These are phyloP conservation scores for Aramus guarauna DNA, from an alignment of 2,113 vertebrate species.

Conservation along the genomic window DNA sequence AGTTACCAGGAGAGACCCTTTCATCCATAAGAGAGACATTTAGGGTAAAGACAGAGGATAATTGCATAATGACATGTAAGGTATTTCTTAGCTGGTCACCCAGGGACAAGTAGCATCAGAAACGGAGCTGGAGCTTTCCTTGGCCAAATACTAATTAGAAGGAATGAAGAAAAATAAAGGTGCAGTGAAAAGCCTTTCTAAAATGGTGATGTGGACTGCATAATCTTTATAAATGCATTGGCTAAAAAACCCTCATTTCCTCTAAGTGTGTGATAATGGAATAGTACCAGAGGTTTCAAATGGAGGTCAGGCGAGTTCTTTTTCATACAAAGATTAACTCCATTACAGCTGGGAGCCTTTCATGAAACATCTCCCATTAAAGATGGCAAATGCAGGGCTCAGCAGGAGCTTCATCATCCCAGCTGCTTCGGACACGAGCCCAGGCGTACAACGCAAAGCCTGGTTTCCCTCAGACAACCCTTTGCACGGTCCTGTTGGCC, in stretches of 20 bases:
- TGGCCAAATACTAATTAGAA: not conserved
- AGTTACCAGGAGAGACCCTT: not conserved
- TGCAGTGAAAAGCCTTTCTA: not conserved
- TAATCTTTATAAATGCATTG: not conserved
- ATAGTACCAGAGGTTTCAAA: not conserved
- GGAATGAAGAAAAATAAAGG: not conserved
- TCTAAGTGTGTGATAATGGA: not conserved
- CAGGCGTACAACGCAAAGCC: accelerated
- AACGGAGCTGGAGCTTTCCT: not conserved
- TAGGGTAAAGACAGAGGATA: not conserved
- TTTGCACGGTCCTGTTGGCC: not conserved
- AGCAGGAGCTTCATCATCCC: not conserved
- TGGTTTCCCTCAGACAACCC: not conserved
- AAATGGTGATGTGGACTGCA: not conserved
- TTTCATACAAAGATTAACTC: not conserved
- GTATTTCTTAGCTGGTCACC: not conserved
- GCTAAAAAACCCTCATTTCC: not conserved
- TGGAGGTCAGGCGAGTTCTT: not conserved
- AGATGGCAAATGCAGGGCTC: not conserved
- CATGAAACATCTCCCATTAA: not conserved
- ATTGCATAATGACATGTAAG: not conserved
- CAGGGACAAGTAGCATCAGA: not conserved
- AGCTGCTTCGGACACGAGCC: not conserved
- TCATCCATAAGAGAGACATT: not conserved
- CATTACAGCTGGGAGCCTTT: not conserved